Conservation (phyloP, 2,113 vertebrate species). For the Physeter macrocephalus region DNA sequence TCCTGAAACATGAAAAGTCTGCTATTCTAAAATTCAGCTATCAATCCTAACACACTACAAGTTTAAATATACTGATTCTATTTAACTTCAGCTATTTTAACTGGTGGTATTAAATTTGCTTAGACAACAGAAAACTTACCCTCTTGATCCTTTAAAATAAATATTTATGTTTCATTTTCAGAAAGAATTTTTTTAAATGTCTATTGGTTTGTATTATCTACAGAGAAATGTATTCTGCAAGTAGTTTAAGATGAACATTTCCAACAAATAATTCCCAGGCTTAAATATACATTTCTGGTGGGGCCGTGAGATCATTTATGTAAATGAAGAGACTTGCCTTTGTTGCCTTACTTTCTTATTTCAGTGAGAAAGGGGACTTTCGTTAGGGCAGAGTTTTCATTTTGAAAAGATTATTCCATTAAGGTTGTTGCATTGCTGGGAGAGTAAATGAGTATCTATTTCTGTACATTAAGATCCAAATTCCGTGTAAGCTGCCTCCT, state of each 20-base stretch:
- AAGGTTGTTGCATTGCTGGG: slow-evolving; percentile 49
- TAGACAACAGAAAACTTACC: slow-evolving; percentile 53
- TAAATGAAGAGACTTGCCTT: slow-evolving; percentile 66
- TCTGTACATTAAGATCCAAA: slow-evolving; percentile 65
- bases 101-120: slow-evolving; percentile 51
- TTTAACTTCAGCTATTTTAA: slow-evolving; percentile 40
- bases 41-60: slow-evolving; percentile 13
- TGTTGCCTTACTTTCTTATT: slow-evolving; percentile 32
- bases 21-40: slow-evolving; percentile 42
- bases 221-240: slow-evolving; percentile 60
- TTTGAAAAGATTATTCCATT: slow-evolving; percentile 64
- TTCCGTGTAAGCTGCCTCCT: slow-evolving; percentile 41
- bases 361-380: slow-evolving; percentile 50
- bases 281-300: slow-evolving; percentile 62
- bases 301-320: slow-evolving; percentile 68
- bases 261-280: slow-evolving; percentile 45
- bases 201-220: slow-evolving; percentile 67
- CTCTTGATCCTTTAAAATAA: slow-evolving; percentile 76
- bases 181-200: slow-evolving; percentile 53
- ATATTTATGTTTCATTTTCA: slow-evolving; percentile 77
- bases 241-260: slow-evolving; percentile 59
- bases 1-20: slow-evolving; percentile 31
- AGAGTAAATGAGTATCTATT: slow-evolving; percentile 64
- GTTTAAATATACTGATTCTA: slow-evolving; percentile 37
- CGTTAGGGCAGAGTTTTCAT: slow-evolving; percentile 66